Percentiles rank a stretch among this genome's conserved stretches.
phyloP scores from a whole-genome alignment of 2,797 vertebrate genomes.

The Pangasius macronema region DNA sequence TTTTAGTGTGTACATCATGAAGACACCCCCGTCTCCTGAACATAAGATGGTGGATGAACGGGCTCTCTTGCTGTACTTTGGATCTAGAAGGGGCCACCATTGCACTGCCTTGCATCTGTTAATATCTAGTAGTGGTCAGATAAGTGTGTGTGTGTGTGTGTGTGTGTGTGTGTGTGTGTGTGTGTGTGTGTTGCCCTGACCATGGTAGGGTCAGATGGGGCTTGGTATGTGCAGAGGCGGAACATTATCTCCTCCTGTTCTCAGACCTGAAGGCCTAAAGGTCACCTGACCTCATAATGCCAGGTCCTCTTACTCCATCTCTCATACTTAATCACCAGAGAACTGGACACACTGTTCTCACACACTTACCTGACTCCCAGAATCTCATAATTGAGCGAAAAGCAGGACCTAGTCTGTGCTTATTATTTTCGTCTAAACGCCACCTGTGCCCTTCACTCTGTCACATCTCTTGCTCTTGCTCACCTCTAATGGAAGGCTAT shows the following conservation, averaged over 20 bases:
- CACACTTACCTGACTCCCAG: slow-evolving; percentile 25
- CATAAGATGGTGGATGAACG: neutral
- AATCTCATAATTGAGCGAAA: slow-evolving; percentile 18
- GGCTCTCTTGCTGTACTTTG: neutral
- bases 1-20: neutral
- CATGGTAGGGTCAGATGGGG: slow-evolving; percentile 57
- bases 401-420: neutral
- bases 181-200: slow-evolving; percentile 29
- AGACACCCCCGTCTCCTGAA: neutral
- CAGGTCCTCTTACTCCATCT: slow-evolving; percentile 77
- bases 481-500: neutral
- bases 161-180: slow-evolving; percentile 43
- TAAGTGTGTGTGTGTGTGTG: slow-evolving; percentile 10
- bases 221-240: slow-evolving; percentile 74
- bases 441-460: slow-evolving; percentile 14
- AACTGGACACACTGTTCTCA: slow-evolving; percentile 48
- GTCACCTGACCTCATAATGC: slow-evolving; percentile 70
- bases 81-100: neutral
- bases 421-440: slow-evolving; percentile 23
- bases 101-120: slow-evolving; percentile 9
- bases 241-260: slow-evolving; percentile 71
- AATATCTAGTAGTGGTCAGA: slow-evolving; percentile 25
- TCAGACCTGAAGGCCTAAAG: slow-evolving; percentile 56
- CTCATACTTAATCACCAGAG: slow-evolving; percentile 48
- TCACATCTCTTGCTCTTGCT: neutral